Evolutionary conservation across 2,113 vertebrate genomes (phyloP), one percentile per base, ranked within the genome.

Genomic region (Girardinichthys multiradiatus): DNA sequence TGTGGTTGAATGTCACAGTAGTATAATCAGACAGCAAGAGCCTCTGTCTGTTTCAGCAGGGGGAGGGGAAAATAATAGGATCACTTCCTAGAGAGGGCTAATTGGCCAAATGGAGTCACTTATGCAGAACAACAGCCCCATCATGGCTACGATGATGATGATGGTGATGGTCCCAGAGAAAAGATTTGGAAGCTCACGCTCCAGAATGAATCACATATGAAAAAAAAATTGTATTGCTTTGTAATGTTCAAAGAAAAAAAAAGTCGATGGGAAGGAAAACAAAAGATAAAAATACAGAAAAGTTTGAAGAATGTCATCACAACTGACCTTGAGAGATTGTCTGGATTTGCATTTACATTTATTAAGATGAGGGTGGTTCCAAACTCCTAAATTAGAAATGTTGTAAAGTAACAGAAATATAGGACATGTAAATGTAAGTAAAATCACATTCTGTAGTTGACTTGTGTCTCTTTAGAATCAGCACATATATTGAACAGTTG

Each of bases 21-120:
- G 84, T 87, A 83, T 93, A 90, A 93, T 93, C 86, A 81, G 80
- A 90, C 85, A 82, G 85, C 84, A 85, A 93, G 92, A 82, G 81
- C 82, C 74, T 82, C 81, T 35, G 85, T 64, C 81, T 90, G 83
- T 88, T 87, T 84, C 80, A 80, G 82, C 68, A 57, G 69, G 78
- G 83, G 37, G 63, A 75, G 74, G 79, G 76, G 66, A 65, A 72
- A 84, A 84, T 88, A 88, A 87, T 82, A 82, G 79, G 71, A 80
- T 63, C 76, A 76, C 70, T 86, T 89, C 81, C 82, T 80, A 79
- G 84, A 66, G 21, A 66, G 39, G 76, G 77, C 77, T 91, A 90
- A 91, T 91, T 91, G 90, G 87, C 77, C 76, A 90, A 91, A 90
- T 89, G 85, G 86, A 90, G 82, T 90, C 87, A 86, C 82, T 90